These are phyloP conservation scores for Procambarus clarkii DNA, from an alignment of 1,140 invertebrate species.

Conservation along the genomic window DNA sequence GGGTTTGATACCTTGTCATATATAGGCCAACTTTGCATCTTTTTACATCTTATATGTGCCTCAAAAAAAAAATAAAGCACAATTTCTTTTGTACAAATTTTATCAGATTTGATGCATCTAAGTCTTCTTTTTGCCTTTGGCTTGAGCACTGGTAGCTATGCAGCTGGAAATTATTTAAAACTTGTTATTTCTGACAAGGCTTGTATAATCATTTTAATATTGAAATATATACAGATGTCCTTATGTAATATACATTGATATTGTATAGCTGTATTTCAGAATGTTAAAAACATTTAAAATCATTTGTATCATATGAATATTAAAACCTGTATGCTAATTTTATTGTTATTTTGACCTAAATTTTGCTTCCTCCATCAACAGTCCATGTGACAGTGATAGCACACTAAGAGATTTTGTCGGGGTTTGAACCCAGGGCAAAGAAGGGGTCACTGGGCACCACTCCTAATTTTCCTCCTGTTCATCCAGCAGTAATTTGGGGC, in stretches of 20 bases:
- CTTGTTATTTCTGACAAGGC: constrained; percentile 27
- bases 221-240: constrained; percentile 62
- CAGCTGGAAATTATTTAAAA: constrained; percentile 36
- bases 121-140: constrained; percentile 43
- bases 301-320: constrained; percentile 68
- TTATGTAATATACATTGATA: constrained; percentile 66
- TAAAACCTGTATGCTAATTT: constrained; percentile 61
- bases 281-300: constrained; percentile 67
- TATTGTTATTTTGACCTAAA: background rate
- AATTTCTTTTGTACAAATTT: constrained; percentile 53
- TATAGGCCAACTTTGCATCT: constrained; percentile 44
- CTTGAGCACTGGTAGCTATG: constrained; percentile 61
- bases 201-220: constrained; percentile 52
- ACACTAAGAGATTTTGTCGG: too few relatives aligned
- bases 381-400: too few relatives aligned
- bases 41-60: constrained; percentile 29
- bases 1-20: constrained; percentile 1
- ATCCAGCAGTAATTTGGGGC: too few relatives aligned
- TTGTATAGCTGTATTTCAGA: constrained; percentile 68
- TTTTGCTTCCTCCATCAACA: too few relatives aligned
- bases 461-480: too few relatives aligned
- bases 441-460: too few relatives aligned
- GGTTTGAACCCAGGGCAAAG: too few relatives aligned
- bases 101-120: constrained; percentile 34
- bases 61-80: constrained; percentile 23